Evolutionary conservation across 2,113 vertebrate genomes (phyloP), one percentile per base, ranked within the genome.

Genomic region (Dendropsophus ebraccatus): DNA sequence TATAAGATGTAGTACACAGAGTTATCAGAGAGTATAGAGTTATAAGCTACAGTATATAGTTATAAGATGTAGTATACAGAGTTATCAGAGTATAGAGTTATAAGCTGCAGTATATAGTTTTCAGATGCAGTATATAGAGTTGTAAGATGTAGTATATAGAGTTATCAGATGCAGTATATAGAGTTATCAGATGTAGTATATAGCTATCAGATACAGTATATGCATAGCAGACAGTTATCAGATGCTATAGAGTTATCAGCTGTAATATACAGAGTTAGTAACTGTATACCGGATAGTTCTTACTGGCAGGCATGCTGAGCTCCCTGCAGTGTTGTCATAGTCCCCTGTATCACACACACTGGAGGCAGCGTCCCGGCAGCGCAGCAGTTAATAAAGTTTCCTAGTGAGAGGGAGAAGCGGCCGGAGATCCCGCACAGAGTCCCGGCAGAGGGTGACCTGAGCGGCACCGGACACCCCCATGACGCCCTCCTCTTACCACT

Each of bases 401-500:
- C 19, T 10, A 37, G 62, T 12, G 19, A 35, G 37, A 23, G 41
- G 16, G 52, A 4, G 2, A 13, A 6, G 60, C 3, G 11, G 60
- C 14, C 25, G 14, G 1, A 30, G n/a, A 30, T 65, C 60, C 12
- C 60, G 14, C 28, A 28, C 25, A 30, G 1, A 10, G 28, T 1
- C 1, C 5, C 70, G 82, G 72, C 54, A 56, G 50, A 10, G 69
- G 56, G 70, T 19, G n/a, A n/a, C n/a, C n/a, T n/a, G n/a, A n/a
- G 12, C 23, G 25, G 7, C 69, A 47, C 54, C 54, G 35, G 84
- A 28, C 6, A 10, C 52, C n/a, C n/a, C n/a, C n/a, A n/a, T n/a
- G n/a, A n/a, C n/a, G n/a, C n/a, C n/a, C 70, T 10, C 4, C 45
- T 79, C 84, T 86, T 79, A 49, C 88, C 93, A 99, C 97, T 97